Conservation (phyloP, 1,140 invertebrate species). For the Ladona fulva region DNA sequence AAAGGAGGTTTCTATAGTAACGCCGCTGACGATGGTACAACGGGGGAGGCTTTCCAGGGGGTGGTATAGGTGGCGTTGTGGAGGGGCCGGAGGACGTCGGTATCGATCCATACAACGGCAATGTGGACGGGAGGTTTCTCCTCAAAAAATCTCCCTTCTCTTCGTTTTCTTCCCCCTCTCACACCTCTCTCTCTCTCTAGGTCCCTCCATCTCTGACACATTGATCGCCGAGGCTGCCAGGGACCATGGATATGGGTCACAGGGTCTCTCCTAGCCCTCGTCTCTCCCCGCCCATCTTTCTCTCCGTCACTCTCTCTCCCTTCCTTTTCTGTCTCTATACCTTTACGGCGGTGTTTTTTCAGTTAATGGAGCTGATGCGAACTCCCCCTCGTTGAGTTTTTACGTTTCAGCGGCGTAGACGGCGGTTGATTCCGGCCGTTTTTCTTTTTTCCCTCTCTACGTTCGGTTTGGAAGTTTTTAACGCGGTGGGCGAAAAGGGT, state of each 20-base stretch:
- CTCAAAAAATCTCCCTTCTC: background rate
- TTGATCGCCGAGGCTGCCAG: background rate
- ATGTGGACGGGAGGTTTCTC: background rate
- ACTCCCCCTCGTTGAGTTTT: background rate
- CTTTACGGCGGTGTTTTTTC: background rate
- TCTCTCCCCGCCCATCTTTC: background rate
- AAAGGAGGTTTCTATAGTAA: slow-evolving; percentile 7
- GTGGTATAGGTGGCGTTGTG: background rate
- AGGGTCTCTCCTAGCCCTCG: background rate
- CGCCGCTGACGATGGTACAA: background rate
- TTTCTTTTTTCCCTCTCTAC: background rate
- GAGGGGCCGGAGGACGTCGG: background rate
- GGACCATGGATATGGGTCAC: background rate
- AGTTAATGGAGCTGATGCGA: background rate
- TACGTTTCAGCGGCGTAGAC: too few species aligned
- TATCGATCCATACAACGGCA: background rate
- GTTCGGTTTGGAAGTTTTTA: too few species aligned
- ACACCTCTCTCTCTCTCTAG: background rate
- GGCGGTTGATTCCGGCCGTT: too few species aligned
- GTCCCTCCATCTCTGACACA: background rate
- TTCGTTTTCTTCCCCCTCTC: background rate
- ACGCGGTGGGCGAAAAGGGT: too few species aligned
- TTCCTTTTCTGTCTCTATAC: background rate
- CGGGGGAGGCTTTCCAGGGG: background rate
- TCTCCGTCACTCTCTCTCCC: background rate